These are phyloP conservation scores for Petrocephalus sullivani DNA, from an alignment of 2,797 vertebrate species.

Conservation along the genomic window DNA sequence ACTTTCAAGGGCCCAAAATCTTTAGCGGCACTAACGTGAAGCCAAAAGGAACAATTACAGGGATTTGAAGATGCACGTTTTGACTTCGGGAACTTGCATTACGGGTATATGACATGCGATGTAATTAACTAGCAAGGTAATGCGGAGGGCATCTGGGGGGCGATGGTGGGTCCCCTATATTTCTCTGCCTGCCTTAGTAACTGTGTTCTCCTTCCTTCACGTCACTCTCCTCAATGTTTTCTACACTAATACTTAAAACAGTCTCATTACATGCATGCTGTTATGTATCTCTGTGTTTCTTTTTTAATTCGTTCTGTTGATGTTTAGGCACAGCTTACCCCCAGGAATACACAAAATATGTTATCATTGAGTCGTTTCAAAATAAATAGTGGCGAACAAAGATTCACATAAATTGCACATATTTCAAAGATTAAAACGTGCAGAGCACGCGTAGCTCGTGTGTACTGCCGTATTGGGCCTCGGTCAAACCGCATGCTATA, in stretches of 20 bases:
- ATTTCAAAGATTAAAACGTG: background rate
- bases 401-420: background rate
- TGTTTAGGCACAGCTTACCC: background rate
- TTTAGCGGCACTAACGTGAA: background rate
- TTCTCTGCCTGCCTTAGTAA: background rate
- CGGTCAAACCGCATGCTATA: background rate
- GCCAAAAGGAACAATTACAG: background rate
- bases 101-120: background rate
- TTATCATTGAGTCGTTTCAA: background rate
- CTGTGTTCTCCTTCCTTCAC: background rate
- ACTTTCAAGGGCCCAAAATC: background rate
- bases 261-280: background rate
- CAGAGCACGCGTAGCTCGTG: too few species aligned
- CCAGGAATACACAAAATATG: background rate
- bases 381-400: background rate
- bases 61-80: background rate
- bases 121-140: background rate
- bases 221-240: background rate
- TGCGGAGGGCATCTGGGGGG: background rate
- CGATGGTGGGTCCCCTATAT: background rate
- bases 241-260: background rate
- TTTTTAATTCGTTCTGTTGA: background rate
- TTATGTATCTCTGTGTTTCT: background rate
- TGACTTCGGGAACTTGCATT: background rate
- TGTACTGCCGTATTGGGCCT: background rate